Evolutionary conservation across 2,797 vertebrate species (phyloP).

Genomic region (Emydoidea blandingii): DNA sequence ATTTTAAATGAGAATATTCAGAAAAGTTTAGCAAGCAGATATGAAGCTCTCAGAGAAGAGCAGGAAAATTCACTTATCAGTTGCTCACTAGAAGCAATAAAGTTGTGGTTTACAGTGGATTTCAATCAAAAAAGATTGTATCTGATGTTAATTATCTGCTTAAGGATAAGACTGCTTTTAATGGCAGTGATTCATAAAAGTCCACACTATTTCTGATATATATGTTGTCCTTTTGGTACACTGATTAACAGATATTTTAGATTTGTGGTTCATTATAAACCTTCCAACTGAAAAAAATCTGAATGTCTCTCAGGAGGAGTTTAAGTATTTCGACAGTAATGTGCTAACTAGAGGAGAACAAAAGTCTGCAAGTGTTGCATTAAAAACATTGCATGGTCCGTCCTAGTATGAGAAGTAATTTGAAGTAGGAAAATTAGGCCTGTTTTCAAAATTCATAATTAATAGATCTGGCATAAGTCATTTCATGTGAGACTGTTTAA

Average conservation of each 20-base stretch:
- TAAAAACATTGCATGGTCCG: not conserved
- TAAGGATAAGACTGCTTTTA: not conserved
- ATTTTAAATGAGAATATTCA: conserved; percentile 27
- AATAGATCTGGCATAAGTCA: not conserved
- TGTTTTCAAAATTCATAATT: not conserved
- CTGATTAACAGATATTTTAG: not conserved
- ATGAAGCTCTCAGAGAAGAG: not conserved
- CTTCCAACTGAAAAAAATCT: not conserved
- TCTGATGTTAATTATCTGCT: not conserved
- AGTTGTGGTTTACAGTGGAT: conserved; percentile 22
- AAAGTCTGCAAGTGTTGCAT: not conserved
- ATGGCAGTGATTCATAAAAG: not conserved
- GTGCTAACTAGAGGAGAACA: not conserved
- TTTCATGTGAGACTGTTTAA: not conserved
- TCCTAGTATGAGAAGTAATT: not conserved
- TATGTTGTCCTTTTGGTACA: not conserved
- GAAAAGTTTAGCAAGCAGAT: conserved; percentile 8
- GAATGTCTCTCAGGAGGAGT: not conserved
- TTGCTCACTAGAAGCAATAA: conserved; percentile 24
- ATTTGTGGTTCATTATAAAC: not conserved
- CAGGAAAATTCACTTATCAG: not conserved
- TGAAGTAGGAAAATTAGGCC: not conserved
- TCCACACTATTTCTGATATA: not conserved
- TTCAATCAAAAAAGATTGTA: conserved; percentile 26
- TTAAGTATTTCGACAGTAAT: not conserved